Percentiles rank a stretch among this genome's conserved stretches.
These are phyloP conservation scores for Rissa tridactyla DNA, from an alignment of 2,113 vertebrate genomes.

Conservation along the genomic window DNA sequence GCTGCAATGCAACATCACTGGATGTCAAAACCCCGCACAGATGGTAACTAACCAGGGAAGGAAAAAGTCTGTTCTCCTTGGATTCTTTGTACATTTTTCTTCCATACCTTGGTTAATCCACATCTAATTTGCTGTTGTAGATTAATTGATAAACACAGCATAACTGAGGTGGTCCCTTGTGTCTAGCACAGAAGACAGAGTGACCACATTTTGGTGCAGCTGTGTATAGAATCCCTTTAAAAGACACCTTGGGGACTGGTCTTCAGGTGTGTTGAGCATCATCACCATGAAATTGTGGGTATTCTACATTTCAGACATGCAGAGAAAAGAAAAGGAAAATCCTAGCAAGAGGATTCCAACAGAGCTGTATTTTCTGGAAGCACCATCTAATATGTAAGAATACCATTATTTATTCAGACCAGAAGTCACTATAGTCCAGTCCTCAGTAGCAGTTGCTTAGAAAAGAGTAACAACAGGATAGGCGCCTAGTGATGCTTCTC, in stretches of 20 bases:
- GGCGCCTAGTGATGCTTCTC: background rate
- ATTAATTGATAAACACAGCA: background rate
- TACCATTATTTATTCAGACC: background rate
- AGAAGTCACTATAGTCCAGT: background rate
- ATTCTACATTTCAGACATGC: background rate
- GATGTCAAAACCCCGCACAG: background rate
- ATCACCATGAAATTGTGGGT: background rate
- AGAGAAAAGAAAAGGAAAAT: background rate
- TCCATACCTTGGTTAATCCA: background rate
- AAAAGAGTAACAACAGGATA: background rate
- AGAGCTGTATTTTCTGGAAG: background rate
- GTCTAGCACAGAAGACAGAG: background rate
- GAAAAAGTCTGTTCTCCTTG: background rate
- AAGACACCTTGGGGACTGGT: background rate
- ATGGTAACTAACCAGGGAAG: background rate
- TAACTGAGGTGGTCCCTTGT: background rate
- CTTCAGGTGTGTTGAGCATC: background rate
- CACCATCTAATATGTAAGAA: background rate
- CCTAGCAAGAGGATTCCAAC: background rate
- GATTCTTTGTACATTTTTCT: background rate
- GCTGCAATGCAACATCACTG: background rate
- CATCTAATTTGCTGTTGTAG: background rate
- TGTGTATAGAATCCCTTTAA: background rate
- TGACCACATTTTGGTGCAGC: background rate
- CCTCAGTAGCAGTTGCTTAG: background rate